Evolutionary conservation across 2,113 vertebrate species (phyloP).

Genomic region (Capra hircus): DNA sequence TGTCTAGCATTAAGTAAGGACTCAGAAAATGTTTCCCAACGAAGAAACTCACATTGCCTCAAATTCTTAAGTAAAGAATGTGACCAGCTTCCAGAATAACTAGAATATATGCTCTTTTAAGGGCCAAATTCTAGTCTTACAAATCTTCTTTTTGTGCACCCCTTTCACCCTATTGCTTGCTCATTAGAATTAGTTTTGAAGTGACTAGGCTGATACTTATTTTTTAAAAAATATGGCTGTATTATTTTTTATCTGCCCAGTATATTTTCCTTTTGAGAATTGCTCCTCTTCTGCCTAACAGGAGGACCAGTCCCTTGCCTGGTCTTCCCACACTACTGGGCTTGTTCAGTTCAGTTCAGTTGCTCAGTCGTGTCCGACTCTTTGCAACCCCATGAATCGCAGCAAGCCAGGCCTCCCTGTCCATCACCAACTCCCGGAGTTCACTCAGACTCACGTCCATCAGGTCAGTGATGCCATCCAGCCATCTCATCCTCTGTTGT

Average conservation of each 20-base stretch:
- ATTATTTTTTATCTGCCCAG: neutral
- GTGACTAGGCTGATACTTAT: neutral
- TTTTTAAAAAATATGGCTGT: neutral
- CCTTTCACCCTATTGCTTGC: neutral
- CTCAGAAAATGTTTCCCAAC: neutral
- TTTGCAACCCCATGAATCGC: too few species aligned
- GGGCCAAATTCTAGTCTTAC: neutral
- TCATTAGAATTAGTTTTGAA: neutral
- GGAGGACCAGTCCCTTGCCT: neutral
- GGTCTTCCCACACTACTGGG: neutral
- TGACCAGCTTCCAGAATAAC: neutral
- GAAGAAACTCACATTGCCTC: neutral
- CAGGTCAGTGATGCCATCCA: too few species aligned
- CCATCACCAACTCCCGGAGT: too few species aligned
- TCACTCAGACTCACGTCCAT: too few species aligned
- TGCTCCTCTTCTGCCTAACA: neutral
- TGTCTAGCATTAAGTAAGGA: neutral
- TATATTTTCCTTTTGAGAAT: neutral
- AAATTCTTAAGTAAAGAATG: neutral
- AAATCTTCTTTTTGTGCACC: neutral
- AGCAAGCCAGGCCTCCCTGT: too few species aligned
- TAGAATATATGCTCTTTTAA: neutral
- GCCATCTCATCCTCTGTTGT: too few species aligned
- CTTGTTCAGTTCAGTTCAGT: neutral
- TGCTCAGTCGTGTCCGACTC: too few species aligned